Conservation (phyloP, 2,113 vertebrate genomes). For the Leptobrachium ailaonicum region DNA sequence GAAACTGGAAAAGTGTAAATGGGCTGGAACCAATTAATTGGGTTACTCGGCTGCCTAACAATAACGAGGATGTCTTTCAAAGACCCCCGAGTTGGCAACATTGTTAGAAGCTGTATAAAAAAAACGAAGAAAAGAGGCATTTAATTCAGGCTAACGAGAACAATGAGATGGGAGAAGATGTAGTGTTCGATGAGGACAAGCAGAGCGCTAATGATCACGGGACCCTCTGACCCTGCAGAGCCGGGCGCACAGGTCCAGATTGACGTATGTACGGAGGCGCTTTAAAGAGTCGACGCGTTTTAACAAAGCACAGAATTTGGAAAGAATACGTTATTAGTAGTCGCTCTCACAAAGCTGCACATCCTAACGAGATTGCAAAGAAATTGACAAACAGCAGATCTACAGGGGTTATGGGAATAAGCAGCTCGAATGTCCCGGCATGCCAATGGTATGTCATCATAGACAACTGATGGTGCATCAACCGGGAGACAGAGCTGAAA, state of each 20-base stretch:
- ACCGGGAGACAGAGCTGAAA: too few relatives aligned
- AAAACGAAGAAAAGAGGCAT: not conserved
- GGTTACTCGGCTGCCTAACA: slow-evolving; percentile 1
- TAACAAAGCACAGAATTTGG: too few relatives aligned
- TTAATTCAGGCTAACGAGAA: slow-evolving; percentile 4
- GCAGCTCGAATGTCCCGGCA: too few relatives aligned
- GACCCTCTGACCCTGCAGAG: not conserved
- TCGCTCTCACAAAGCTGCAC: too few relatives aligned
- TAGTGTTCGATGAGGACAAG: not conserved
- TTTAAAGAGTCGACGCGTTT: too few relatives aligned
- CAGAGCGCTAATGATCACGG: not conserved
- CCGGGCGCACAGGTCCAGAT: not conserved
- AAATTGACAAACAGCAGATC: too few relatives aligned
- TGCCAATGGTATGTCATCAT: too few relatives aligned
- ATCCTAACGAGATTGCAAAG: too few relatives aligned
- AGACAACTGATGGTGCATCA: too few relatives aligned
- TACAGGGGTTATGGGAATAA: too few relatives aligned
- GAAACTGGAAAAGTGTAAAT: not conserved
- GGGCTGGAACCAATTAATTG: slow-evolving; percentile 37
- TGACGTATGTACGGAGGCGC: too few relatives aligned
- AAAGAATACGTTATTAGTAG: too few relatives aligned
- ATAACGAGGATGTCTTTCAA: not conserved
- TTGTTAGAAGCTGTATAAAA: slow-evolving; percentile 1
- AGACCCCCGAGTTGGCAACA: slow-evolving; percentile 18
- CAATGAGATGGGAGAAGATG: not conserved